Base-by-base conservation (phyloP, 2,797 vertebrate genomes). In the Allobates femoralis region DNA sequence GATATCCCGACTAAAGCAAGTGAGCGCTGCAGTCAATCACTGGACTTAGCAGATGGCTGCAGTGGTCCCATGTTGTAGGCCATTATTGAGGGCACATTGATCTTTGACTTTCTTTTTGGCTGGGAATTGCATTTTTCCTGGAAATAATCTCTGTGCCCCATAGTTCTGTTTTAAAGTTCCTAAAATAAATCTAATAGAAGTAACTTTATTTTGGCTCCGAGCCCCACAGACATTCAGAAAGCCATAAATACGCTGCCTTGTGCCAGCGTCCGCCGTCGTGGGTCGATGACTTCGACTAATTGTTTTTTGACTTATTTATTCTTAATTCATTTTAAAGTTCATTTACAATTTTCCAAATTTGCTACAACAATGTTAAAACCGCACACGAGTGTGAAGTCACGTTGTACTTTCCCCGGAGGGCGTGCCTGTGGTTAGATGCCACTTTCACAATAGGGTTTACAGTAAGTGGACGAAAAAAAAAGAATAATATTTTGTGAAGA, bases 331-430 rank as follows among this genome's bases (percentile, higher is more conserved):
- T 71, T 19, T 16, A n/a, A 28, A 30, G 5, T 83, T 23, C 56
- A n/a, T n/a, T n/a, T n/a, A n/a, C n/a, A n/a, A n/a, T n/a, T 73
- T 82, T 34, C 64, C 19, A 51, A 8, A 82, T 82, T 55, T 77
- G 23, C 23, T 41, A 3, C 34, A 21, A 28, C 12, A 34, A 2
- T 41, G 41, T 7, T 3, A 46, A 56, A 73, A 71, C 66, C 66
- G 28, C 67, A 46, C 15, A n/a, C 51, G 16, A 37, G 53, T 67
- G 71, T 83, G 67, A 46, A 60, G 81, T 71, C 81, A 83, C 51
- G 30, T 55, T 73, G 81, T 83, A 60, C 67, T 83, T 83, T 83
- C 81, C 81, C 18, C 10, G 58, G 34, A 1, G 50, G 67, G 81
- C 53, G n/a, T 46, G 58, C 14, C 67, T 74, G 81, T 56, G 81